These are phyloP conservation scores for Tautogolabrus adspersus DNA, from an alignment of 2,113 vertebrate genomes.

Conservation along the genomic window DNA sequence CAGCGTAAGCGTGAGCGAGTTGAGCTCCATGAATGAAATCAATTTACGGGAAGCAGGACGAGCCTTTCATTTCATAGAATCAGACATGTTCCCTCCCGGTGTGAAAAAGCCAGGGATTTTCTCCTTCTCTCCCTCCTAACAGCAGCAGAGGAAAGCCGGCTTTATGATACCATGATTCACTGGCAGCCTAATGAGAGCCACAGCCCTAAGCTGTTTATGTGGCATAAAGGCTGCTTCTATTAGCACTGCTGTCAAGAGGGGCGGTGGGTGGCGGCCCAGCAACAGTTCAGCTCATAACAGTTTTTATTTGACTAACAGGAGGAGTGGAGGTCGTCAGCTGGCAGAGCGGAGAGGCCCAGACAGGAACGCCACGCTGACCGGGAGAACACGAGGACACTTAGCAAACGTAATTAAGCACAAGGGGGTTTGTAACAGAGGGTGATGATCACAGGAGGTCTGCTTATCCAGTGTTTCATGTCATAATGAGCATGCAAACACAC, in stretches of 20 bases:
- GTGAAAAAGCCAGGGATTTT: conserved; percentile 35
- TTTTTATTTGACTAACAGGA: conserved; percentile 23
- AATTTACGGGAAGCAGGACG: conserved; percentile 23
- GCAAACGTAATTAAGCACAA: conserved; percentile 33
- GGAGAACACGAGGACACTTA: conserved; percentile 16
- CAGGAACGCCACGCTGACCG: background rate
- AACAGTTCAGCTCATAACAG: conserved; percentile 24
- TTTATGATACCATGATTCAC: conserved; percentile 52
- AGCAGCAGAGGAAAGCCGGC: conserved; percentile 36
- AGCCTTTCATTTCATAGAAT: conserved; percentile 35
- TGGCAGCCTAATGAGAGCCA: conserved; percentile 54
- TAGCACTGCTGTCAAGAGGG: conserved; percentile 45
- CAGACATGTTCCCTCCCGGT: conserved; percentile 17
- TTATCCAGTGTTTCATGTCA: background rate
- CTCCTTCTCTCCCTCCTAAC: conserved; percentile 27
- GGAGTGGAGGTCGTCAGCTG: conserved; percentile 12
- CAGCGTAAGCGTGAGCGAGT: background rate
- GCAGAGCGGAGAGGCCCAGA: background rate
- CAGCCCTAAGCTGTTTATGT: conserved; percentile 60
- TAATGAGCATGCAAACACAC: background rate
- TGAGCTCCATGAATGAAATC: conserved; percentile 43
- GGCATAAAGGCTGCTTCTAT: conserved; percentile 48
- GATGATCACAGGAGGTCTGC: conserved; percentile 4
- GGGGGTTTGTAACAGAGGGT: conserved; percentile 5
- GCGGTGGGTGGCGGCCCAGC: conserved; percentile 23